Base-by-base conservation (phyloP, 2,888 invertebrate species). In the Choreutis nemorana region DNA sequence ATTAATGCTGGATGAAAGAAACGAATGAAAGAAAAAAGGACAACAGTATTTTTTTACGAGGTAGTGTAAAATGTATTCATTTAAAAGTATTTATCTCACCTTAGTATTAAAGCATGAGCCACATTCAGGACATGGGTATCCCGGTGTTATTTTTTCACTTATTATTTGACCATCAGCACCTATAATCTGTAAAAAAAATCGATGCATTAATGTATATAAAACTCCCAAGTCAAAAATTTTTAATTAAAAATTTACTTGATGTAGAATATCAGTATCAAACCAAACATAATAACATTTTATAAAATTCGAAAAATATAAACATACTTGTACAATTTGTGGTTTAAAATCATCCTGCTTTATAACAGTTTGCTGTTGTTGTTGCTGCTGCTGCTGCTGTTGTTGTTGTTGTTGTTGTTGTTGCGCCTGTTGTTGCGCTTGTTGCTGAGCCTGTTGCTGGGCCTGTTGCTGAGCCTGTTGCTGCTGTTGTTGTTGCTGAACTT, bases 291-390 rank as follows among this genome's bases (percentile, higher is more conserved):
- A n/a, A n/a, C n/a, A n/a, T n/a, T n/a, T n/a, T n/a, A n/a, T n/a
- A n/a, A n/a, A n/a, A n/a, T n/a, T n/a, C n/a, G n/a, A n/a, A n/a
- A n/a, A n/a, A n/a, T n/a, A n/a, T n/a, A n/a, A n/a, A n/a, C 34
- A 45, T 42, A 83, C 83, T 75, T 83, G 82, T 56, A 78, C 70
- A 40, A 78, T 78, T 48, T 77, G 75, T 2, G 78, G 78, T 45
- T 79, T 80, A 37, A 78, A 75, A 33, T 82, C 62, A 39, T 82
- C 63, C 52, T 81, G 48, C 60, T 79, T 70, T 50, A 75, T 78
- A 49, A 81, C 78, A 54, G 81, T 65, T 40, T 77, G 63, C 2
- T 63, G 65, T 2, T 56, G 59, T n/a, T 61, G 61, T 5, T 56
- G 56, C 1, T 64, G 56, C 14, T 61, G 61, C 23, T 59, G 40